Evolutionary conservation across 2,888 invertebrate genomes (phyloP).

Genomic region (Metalampra italica): DNA sequence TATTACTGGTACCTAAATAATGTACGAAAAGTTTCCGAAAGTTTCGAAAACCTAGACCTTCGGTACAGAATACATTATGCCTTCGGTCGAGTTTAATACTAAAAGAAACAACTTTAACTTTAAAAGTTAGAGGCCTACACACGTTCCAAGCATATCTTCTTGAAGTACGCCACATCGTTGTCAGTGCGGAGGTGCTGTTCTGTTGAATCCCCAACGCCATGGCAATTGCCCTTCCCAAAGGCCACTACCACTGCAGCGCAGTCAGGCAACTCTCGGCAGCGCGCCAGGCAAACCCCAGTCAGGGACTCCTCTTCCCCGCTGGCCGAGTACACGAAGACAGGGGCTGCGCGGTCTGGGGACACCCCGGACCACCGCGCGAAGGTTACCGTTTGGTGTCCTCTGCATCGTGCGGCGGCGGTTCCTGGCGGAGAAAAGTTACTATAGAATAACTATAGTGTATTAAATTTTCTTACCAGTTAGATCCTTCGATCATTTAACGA

Average conservation of each 20-base stretch:
- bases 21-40: too few relatives aligned
- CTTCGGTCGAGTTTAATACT: not conserved
- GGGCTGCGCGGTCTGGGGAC: constrained; percentile 49
- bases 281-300: constrained; percentile 59
- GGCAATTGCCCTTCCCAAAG: constrained; percentile 69
- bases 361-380: constrained; percentile 66
- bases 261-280: constrained; percentile 63
- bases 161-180: constrained; percentile 81
- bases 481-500: too few relatives aligned
- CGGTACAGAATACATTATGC: too few relatives aligned
- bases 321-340: constrained; percentile 68
- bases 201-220: constrained; percentile 48
- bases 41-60: too few relatives aligned
- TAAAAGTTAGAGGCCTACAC: constrained; percentile 27
- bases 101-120: constrained; percentile 1
- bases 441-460: not conserved
- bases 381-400: constrained; percentile 36
- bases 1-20: too few relatives aligned
- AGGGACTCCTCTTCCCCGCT: constrained; percentile 65
- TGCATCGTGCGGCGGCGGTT: constrained; percentile 44
- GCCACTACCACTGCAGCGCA: constrained; percentile 71
- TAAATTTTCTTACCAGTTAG: too few relatives aligned
- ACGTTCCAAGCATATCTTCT: constrained; percentile 81
- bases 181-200: constrained; percentile 57
- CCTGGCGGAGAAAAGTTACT: constrained; percentile 23